Base-by-base conservation (phyloP, 2,888 invertebrate species). In the Drosophila histrio region DNA sequence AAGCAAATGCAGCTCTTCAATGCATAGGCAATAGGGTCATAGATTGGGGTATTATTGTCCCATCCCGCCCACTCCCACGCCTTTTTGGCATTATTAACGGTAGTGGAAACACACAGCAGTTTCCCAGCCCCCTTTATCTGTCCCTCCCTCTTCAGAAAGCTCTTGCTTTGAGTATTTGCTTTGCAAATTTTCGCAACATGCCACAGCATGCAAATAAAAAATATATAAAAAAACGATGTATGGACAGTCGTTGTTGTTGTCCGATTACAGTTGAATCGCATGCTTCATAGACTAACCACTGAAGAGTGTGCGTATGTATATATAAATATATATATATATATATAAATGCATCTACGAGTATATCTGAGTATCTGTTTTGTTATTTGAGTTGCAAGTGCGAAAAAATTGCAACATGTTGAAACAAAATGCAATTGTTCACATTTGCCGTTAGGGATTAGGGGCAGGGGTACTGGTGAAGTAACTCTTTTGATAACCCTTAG, bases 161-260 rank as follows among this genome's bases (percentile, higher is more conserved):
- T 30, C 60, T 64, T 64, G 85, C 68, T 75, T 63, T 69, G 77
- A 75, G 72, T 78, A 67, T 82, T 82, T 82, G 78, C 79, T 47
- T 67, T 83, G 70, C 72, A 76, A 79, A 86, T 82, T 81, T 82
- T 77, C 61, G 65, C 72, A 56, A 66, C 77, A 77, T 63, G 62
- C 63, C 60, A 21, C 41, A 39, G 30, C 34, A 52, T 38, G 26
- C 58, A 52, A 54, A 50, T 36, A 4, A 21, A 36, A 56, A 54
- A 34, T 24, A n/a, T 22, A 7, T 50, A 41, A 67, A 71, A 52
- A 56, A 28, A 47, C 46, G 46, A 52, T 71, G 52, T 43, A 41
- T 66, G 66, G 50, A 49, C 59, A 66, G 59, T 36, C 43, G 52
- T 59, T 72, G 39, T 61, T 70, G 61, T 49, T 65, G 44, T 49